phyloP scores from a whole-genome alignment of 2,888 invertebrate genomes.

The Sinelater perroti region DNA sequence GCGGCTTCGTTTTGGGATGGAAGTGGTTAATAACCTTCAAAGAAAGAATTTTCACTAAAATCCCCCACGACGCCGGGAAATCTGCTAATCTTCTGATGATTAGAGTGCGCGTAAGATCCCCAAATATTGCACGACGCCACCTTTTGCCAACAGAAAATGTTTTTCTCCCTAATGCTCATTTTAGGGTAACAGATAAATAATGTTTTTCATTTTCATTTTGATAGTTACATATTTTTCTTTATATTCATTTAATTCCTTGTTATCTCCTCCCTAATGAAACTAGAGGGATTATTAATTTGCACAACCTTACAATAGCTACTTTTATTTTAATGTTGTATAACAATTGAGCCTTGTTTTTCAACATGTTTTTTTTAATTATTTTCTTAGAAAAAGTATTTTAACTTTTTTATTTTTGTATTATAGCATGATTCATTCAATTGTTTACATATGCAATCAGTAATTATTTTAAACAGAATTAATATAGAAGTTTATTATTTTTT shows the following conservation, averaged over 20 bases:
- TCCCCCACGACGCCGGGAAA: conserved; percentile 5
- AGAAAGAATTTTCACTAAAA: conserved; percentile 14
- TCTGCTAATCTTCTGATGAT: conserved; percentile 19
- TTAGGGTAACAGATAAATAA: conserved; percentile 9
- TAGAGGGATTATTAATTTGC: too few relatives aligned
- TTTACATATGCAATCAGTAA: too few relatives aligned
- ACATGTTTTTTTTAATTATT: too few relatives aligned
- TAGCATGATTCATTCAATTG: too few relatives aligned
- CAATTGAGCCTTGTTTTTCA: too few relatives aligned
- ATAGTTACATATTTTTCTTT: background rate
- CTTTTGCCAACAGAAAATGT: conserved; percentile 13
- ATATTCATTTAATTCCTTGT: conserved; percentile 1
- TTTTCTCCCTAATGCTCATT: conserved; percentile 1
- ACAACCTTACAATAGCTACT: too few relatives aligned
- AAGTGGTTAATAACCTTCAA: conserved; percentile 19
- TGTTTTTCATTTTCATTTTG: conserved; percentile 2
- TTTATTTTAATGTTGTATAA: too few relatives aligned
- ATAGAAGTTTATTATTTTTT: too few relatives aligned
- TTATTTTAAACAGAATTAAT: too few relatives aligned
- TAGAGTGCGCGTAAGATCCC: conserved; percentile 13
- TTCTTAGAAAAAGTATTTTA: too few relatives aligned
- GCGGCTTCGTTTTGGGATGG: conserved; percentile 5
- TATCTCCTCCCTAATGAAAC: too few relatives aligned
- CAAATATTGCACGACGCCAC: conserved; percentile 9
- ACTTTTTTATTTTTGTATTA: too few relatives aligned